Evolutionary conservation across 2,888 invertebrate species (phyloP), one percentile per base, ranked within the genome.

Genomic region (Kuschelorhynchus macadamiae): DNA sequence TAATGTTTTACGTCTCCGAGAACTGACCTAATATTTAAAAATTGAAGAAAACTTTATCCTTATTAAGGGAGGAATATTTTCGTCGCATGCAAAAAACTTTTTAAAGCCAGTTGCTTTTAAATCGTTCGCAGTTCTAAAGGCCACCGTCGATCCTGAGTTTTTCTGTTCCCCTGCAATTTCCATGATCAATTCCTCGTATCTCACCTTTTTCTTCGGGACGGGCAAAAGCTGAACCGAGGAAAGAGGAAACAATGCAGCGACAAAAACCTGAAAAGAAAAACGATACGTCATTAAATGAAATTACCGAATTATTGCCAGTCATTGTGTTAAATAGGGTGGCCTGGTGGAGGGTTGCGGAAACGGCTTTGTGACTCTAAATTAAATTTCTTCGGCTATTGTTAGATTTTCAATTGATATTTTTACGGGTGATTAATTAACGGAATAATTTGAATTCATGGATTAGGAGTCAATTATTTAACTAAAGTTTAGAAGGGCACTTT

Each of bases 201-300:
- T 72, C 72, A 67, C 67, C 71, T 74, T 68, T 49, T 68, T 32
- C 60, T 71, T 85, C 87, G 89, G 86, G 88, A 88, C 72, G 92
- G 92, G 81, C 96, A 96, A 84, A 92, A 92, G 80, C 90, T 89
- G 82, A 91, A 91, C 83, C 93, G 89, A 55, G 95, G 95, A 84
- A 93, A 95, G 75, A 96, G 88, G 83, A 91, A 92, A 85, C 96
- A 96, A 84, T 96, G 96, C 75, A 96, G 88, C 70, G 95, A 95
- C 79, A 93, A 89, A 85, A 96, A 95, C 84, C 93, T 93, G 89
- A 57, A 89, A 88, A 82, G 72, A 74, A 75, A 72, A 76, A 72
- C 42, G 46, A 33, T 41, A 52, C 52, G 44, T 62, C 36, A 46
- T 62, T 52, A 44, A 36, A 18, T 16, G 44, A 32, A 44, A 61